Conservation (phyloP, 2,113 vertebrate species). For the Melanotaenia duboulayi region DNA sequence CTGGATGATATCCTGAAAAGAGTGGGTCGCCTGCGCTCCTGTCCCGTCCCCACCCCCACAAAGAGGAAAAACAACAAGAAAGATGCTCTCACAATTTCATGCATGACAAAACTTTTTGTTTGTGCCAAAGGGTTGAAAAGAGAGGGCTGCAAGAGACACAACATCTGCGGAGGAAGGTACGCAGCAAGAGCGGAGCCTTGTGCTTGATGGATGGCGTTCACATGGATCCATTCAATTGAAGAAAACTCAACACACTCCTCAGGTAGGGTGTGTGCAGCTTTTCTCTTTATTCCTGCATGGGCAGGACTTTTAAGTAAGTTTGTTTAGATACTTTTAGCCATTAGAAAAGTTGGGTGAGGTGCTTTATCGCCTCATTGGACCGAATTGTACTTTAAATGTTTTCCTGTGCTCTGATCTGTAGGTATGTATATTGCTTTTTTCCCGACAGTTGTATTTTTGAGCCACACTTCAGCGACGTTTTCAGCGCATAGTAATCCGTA, state of each 20-base stretch:
- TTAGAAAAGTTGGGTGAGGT: background rate
- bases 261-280: constrained; percentile 32
- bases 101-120: constrained; percentile 80
- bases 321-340: too few species aligned
- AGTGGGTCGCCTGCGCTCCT: constrained; percentile 33
- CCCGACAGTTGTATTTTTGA: background rate
- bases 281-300: background rate
- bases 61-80: constrained; percentile 63
- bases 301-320: background rate
- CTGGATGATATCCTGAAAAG: constrained; percentile 30
- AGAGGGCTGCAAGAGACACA: constrained; percentile 36
- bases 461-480: background rate
- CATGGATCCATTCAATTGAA: constrained; percentile 1
- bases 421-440: background rate
- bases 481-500: background rate
- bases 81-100: constrained; percentile 80
- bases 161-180: constrained; percentile 65
- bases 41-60: constrained; percentile 77
- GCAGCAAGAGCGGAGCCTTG: background rate
- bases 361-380: background rate
- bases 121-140: constrained; percentile 31
- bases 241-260: background rate
- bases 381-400: background rate
- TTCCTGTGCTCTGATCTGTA: background rate
- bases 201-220: background rate